phyloP scores from a whole-genome alignment of 2,797 vertebrate genomes.

The Mormyrops attenuatus region DNA sequence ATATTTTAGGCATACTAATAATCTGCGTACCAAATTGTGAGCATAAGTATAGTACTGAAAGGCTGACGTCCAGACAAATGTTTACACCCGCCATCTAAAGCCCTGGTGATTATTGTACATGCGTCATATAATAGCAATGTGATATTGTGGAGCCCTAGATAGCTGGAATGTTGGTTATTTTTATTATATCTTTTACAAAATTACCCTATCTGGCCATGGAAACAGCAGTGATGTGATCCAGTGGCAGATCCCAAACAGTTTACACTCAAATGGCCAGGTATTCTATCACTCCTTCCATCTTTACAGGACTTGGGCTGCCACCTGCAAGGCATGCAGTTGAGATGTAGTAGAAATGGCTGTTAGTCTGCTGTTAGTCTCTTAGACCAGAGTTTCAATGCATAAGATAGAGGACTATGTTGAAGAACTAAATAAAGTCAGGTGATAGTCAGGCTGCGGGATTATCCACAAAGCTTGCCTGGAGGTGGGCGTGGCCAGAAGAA shows the following conservation, averaged over 20 bases:
- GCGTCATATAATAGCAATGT: neutral
- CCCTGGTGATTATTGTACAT: neutral
- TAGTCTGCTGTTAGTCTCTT: too few relatives aligned
- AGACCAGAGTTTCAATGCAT: neutral
- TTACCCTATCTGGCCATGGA: neutral
- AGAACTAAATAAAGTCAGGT: neutral
- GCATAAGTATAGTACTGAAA: neutral
- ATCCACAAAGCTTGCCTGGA: neutral
- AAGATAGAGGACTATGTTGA: neutral
- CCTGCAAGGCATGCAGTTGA: neutral
- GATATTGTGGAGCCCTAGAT: neutral
- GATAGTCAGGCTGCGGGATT: neutral
- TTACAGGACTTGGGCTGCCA: neutral
- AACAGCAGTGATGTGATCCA: neutral
- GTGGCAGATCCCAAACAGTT: neutral
- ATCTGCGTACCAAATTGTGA: neutral
- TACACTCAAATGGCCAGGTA: neutral
- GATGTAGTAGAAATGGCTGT: neutral
- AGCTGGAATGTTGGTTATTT: neutral
- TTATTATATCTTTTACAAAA: neutral
- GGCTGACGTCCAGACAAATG: neutral
- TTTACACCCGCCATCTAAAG: neutral
- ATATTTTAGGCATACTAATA: neutral
- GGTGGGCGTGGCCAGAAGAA: neutral
- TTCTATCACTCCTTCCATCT: neutral